Conservation (phyloP, 2,113 vertebrate genomes). For the Lates calcarifer region DNA sequence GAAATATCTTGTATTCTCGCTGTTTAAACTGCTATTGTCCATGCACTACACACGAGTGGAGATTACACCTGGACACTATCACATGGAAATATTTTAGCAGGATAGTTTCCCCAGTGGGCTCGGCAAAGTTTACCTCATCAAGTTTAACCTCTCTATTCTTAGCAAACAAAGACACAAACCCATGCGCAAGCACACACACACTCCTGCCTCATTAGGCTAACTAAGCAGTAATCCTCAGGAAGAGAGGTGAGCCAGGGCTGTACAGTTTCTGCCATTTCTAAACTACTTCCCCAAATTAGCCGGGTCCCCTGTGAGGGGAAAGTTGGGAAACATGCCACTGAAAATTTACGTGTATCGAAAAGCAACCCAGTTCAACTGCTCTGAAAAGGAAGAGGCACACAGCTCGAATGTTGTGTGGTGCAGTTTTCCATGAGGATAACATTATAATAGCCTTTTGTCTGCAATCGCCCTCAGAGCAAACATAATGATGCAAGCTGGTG, state of each 20-base stretch:
- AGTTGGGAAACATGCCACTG: slow-evolving; percentile 15
- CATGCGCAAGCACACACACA: slow-evolving; percentile 3
- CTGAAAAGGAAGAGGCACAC: slow-evolving; percentile 36
- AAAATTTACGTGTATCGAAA: slow-evolving; percentile 22
- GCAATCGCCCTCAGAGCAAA: slow-evolving; percentile 10
- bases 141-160: slow-evolving; percentile 37
- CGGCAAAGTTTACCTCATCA: slow-evolving; percentile 38
- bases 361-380: neutral
- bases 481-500: slow-evolving; percentile 28
- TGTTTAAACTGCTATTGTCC: neutral
- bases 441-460: slow-evolving; percentile 15
- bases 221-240: slow-evolving; percentile 46
- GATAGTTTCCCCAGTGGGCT: slow-evolving; percentile 34
- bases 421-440: slow-evolving; percentile 1
- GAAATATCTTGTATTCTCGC: slow-evolving; percentile 4
- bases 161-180: slow-evolving; percentile 18
- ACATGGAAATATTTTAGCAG: slow-evolving; percentile 9
- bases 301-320: slow-evolving; percentile 48
- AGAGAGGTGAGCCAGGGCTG: slow-evolving; percentile 48
- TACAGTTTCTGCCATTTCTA: slow-evolving; percentile 58
- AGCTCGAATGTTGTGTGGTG: neutral
- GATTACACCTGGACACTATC: slow-evolving; percentile 5
- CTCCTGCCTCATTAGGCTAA: slow-evolving; percentile 58
- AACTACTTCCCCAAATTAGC: slow-evolving; percentile 65
- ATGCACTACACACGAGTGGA: neutral